These are phyloP conservation scores for Idaea aversata DNA, from an alignment of 2,888 invertebrate species.

Conservation along the genomic window DNA sequence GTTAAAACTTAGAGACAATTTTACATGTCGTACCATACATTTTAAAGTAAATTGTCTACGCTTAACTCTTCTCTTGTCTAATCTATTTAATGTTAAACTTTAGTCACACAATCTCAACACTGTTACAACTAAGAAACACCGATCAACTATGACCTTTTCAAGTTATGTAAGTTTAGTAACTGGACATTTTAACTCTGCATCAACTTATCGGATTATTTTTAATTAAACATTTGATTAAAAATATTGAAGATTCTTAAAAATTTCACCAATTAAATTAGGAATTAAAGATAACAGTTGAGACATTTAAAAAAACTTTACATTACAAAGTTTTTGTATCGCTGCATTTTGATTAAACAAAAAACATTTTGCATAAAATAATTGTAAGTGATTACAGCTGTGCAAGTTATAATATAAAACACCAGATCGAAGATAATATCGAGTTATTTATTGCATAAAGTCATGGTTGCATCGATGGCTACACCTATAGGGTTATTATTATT, in stretches of 20 bases:
- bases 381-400: slow-evolving; percentile 17
- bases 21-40: background rate
- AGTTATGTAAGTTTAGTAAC: background rate
- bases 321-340: background rate
- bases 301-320: background rate
- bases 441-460: slow-evolving; percentile 64
- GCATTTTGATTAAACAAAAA: background rate
- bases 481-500: slow-evolving; percentile 61
- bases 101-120: background rate
- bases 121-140: background rate
- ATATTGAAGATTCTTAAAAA: background rate
- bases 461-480: slow-evolving; percentile 46
- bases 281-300: background rate
- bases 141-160: background rate
- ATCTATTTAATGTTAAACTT: background rate
- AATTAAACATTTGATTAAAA: background rate
- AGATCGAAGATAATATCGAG: slow-evolving; percentile 58
- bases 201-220: background rate
- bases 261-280: background rate
- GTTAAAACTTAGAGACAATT: slow-evolving; percentile 3
- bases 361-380: background rate
- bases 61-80: background rate
- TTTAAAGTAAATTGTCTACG: background rate
- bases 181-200: background rate
- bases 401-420: slow-evolving; percentile 6